Evolutionary conservation across 2,113 vertebrate genomes (phyloP).

Genomic region (Percina caprodes): DNA sequence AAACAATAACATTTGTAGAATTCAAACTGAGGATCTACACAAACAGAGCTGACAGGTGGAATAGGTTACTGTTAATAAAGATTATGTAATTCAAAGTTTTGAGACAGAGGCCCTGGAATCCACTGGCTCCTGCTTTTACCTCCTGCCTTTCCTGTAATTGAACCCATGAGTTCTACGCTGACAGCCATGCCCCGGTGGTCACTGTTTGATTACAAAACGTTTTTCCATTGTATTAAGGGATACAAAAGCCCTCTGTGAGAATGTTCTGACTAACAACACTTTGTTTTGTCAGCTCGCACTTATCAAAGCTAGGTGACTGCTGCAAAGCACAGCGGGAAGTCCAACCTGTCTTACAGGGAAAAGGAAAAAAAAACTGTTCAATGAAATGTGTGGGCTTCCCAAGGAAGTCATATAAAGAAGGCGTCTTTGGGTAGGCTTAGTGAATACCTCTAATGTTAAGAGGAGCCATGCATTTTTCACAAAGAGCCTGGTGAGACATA

Average conservation of each 20-base stretch:
- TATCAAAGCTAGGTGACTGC: constrained; percentile 27
- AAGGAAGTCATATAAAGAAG: constrained; percentile 35
- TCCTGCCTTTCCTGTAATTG: constrained; percentile 67
- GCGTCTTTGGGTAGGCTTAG: constrained; percentile 34
- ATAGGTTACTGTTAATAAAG: constrained; percentile 54
- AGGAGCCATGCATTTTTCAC: constrained; percentile 43
- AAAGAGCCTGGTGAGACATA: constrained; percentile 36
- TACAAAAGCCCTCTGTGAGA: constrained; percentile 49
- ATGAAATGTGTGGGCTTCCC: constrained; percentile 37
- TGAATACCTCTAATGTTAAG: constrained; percentile 43
- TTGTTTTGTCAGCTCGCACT: constrained; percentile 42
- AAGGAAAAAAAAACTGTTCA: constrained; percentile 42
- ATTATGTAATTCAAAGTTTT: constrained; percentile 66
- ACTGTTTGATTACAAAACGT: constrained; percentile 55
- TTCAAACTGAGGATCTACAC: not conserved
- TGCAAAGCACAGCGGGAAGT: constrained; percentile 38
- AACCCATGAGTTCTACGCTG: constrained; percentile 67
- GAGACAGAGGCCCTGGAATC: constrained; percentile 61
- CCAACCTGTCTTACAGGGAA: not conserved
- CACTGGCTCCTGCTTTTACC: constrained; percentile 45
- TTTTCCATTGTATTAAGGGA: constrained; percentile 53
- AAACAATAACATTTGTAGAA: not conserved
- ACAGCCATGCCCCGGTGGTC: constrained; percentile 59
- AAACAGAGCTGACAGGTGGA: constrained; percentile 49
- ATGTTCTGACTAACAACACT: constrained; percentile 37